Conservation (phyloP, 2,113 vertebrate species). For the Atherinomorus stipes region DNA sequence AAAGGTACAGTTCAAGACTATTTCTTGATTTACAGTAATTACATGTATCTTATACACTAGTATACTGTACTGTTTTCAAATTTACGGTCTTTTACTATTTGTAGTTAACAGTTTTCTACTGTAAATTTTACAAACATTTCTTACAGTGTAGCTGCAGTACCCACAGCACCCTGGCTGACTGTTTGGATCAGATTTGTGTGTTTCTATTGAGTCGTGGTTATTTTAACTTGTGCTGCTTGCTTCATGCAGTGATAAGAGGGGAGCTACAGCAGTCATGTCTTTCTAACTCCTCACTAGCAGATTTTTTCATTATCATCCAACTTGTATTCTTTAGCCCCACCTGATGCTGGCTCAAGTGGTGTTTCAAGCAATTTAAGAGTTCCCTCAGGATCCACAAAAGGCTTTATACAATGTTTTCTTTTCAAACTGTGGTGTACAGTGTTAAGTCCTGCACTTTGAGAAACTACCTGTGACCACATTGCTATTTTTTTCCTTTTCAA, state of each 20-base stretch:
- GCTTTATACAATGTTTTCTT: conserved; percentile 9
- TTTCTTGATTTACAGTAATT: no score
- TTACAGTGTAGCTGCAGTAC: background rate
- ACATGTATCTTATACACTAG: no score
- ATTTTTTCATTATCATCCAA: background rate
- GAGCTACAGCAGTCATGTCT: background rate
- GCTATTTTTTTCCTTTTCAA: background rate
- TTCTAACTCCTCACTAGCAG: background rate
- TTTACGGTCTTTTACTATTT: no score
- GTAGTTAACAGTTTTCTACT: no score
- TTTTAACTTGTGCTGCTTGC: background rate
- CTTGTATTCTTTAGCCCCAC: background rate
- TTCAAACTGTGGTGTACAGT: background rate
- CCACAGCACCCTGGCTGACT: background rate
- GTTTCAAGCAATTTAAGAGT: conserved; percentile 10
- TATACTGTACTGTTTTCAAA: no score
- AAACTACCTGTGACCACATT: background rate
- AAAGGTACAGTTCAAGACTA: no score
- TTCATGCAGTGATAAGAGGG: conserved; percentile 14
- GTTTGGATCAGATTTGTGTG: background rate
- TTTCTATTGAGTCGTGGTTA: background rate
- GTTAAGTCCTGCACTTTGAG: conserved; percentile 1
- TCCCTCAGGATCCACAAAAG: conserved; percentile 4
- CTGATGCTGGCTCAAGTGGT: conserved; percentile 4
- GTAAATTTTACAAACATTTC: no score